Evolutionary conservation across 2,113 vertebrate species (phyloP), one percentile per base, ranked within the genome.

Genomic region (Brachyistius frenatus): DNA sequence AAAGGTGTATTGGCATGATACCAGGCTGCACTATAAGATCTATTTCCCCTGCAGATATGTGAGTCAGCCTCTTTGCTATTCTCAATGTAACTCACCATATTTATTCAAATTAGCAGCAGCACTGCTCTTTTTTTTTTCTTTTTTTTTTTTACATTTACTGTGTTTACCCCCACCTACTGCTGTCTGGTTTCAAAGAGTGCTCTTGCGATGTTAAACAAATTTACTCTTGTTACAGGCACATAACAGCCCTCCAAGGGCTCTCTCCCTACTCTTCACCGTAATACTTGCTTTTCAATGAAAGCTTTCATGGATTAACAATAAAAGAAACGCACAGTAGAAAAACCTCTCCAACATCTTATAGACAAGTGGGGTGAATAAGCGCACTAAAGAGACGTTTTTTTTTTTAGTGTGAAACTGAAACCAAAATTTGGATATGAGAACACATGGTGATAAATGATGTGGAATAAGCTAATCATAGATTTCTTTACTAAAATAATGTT

Each of bases 41-140:
- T 73, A 78, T 76, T 86, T 83, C 69, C 79, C 85, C 76, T 66
- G 61, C 56, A 77, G 87, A 86, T 80, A 70, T 61, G 62, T 69
- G 82, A 63, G 50, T 33, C 32, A 64, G 41, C 47, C 50, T 87
- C 39, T 55, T 54, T 33, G 7, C 58, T 80, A 56, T 78, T 86
- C 74, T 76, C 49, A 76, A 65, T 73, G 62, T 66, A 66, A 85
- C 53, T 71, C 32, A 39, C 9, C 66, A 50, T 71, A 64, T 89
- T 80, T 58, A 80, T 81, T 44, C 69, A 50, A 85, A 67, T 56
- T 33, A 73, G 47, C 10, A 10, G 64, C 56, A 77, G 64, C 7
- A 7, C n/a, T 11, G 15, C 16, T 11, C 3, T n/a, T 65, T 74
- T 5, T 60, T 54, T 35, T 46, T 31, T 32, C n/a, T n/a, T n/a